Conservation (phyloP, 2,797 vertebrate genomes). For the Syndactyla subalaris region DNA sequence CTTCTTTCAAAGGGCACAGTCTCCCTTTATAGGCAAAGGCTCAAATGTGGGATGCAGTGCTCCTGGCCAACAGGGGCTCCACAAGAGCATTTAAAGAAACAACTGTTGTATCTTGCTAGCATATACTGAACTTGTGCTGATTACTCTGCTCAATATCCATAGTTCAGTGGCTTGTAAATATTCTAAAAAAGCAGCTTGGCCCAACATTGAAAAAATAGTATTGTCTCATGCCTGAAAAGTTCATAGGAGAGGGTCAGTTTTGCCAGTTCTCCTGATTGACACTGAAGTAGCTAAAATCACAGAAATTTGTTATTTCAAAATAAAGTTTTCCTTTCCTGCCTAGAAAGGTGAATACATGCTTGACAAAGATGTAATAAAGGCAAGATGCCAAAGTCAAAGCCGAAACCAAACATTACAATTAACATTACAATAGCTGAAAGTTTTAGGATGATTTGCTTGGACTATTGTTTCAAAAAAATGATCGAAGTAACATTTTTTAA, state of each 20-base stretch:
- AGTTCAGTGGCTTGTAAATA: background rate
- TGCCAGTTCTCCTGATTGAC: background rate
- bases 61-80: background rate
- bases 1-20: background rate
- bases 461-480: background rate
- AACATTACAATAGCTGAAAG: background rate
- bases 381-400: background rate
- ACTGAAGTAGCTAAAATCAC: background rate
- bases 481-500: background rate
- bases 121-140: background rate
- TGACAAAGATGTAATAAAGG: background rate
- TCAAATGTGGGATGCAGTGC: background rate
- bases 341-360: background rate
- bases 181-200: background rate
- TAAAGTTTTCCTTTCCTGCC: background rate
- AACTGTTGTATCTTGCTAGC: background rate
- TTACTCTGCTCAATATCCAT: background rate
- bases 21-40: background rate
- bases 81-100: background rate
- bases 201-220: background rate
- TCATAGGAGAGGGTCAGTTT: background rate
- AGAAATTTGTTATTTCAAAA: background rate
- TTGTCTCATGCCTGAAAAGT: background rate
- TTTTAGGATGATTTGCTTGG: background rate
- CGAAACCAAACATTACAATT: background rate